Conservation (phyloP, 2,797 vertebrate genomes). For the Enteromius argenteus region DNA sequence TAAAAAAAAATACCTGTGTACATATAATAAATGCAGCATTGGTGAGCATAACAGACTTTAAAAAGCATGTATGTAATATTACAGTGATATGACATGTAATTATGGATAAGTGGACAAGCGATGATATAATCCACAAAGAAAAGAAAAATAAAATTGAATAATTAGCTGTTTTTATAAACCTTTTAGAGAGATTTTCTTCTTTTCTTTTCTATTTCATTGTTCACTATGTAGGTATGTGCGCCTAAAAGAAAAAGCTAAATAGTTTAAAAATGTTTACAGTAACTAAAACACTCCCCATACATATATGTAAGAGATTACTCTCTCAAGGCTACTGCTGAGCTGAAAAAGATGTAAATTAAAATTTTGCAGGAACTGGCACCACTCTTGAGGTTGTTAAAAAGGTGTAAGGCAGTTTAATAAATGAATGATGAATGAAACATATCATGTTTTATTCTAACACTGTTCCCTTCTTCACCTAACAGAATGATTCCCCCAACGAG, state of each 20-base stretch:
- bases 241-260: background rate
- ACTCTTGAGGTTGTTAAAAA: conserved; percentile 28
- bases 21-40: no score
- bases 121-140: no score
- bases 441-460: conserved; percentile 12
- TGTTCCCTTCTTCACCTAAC: conserved; percentile 12
- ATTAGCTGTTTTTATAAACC: no score
- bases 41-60: no score
- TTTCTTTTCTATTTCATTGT: background rate
- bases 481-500: conserved; percentile 99
- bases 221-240: background rate
- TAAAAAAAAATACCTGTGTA: no score
- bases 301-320: conserved; percentile 2
- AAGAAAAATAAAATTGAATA: no score
- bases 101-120: no score
- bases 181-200: no score
- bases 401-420: conserved; percentile 21
- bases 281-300: background rate
- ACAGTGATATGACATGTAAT: no score
- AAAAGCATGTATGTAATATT: no score
- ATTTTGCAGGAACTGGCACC: background rate
- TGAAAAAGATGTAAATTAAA: conserved; percentile 1
- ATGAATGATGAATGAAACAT: conserved; percentile 2
- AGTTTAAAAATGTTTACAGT: background rate
- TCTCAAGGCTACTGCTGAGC: background rate